Percentiles rank a stretch among this genome's conserved stretches.
These are phyloP conservation scores for Epistrophe grossulariae DNA, from an alignment of 2,888 invertebrate genomes.

Conservation along the genomic window DNA sequence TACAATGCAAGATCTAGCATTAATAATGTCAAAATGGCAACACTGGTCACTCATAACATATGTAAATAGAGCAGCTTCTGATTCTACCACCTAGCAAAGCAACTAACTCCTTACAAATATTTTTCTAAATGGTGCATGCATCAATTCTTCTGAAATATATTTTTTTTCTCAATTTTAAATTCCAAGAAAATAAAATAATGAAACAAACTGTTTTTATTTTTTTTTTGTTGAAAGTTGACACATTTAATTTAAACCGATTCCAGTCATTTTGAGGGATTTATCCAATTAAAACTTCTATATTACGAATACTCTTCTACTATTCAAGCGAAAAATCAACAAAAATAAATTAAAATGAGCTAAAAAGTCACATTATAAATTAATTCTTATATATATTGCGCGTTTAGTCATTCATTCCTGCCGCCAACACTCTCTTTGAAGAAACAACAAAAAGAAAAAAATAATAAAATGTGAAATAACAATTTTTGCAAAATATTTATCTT, in stretches of 20 bases:
- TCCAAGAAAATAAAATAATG: neutral
- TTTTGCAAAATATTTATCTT: slow-evolving; percentile 71
- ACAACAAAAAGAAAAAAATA: neutral
- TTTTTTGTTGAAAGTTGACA: neutral
- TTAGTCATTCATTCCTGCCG: neutral
- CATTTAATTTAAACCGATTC: slow-evolving; percentile 2
- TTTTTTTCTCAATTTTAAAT: neutral
- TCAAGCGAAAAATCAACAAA: slow-evolving; percentile 40
- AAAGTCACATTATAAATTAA: slow-evolving; percentile 40
- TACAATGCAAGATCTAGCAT: too few species aligned
- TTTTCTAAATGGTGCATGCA: neutral
- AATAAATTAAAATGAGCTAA: slow-evolving; percentile 40
- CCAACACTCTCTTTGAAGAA: neutral
- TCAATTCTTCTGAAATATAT: neutral
- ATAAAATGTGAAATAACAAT: slow-evolving; percentile 21
- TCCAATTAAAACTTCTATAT: slow-evolving; percentile 54
- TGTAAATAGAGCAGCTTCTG: too few species aligned
- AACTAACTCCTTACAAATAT: neutral
- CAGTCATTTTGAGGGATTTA: slow-evolving; percentile 61
- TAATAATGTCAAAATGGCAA: too few species aligned
- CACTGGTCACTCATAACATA: too few species aligned
- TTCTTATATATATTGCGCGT: slow-evolving; percentile 42
- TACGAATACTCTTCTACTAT: neutral
- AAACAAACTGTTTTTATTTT: neutral
- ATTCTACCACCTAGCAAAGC: neutral